A percentile compares a stretch with the other conserved stretches of the same genome.
These are phyloP conservation scores for Bellardia bayeri DNA, from an alignment of 2,888 invertebrate genomes.

Conservation along the genomic window DNA sequence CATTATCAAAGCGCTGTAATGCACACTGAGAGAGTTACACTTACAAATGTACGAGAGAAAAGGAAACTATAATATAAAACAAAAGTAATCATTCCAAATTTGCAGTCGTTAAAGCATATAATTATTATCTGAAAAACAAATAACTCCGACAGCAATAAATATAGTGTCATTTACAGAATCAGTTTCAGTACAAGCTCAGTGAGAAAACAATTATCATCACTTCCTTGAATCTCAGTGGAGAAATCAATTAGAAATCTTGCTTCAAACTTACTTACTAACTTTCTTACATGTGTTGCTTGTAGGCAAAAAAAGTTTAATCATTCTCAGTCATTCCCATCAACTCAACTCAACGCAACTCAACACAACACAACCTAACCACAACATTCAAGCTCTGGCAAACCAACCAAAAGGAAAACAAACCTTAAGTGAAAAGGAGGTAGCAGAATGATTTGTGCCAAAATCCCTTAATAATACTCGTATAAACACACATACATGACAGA, in stretches of 20 bases:
- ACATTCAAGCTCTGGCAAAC: background rate
- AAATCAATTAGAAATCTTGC: slow-evolving; percentile 73
- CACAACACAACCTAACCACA: background rate
- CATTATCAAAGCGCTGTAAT: background rate
- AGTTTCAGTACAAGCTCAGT: slow-evolving; percentile 52
- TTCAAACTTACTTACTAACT: slow-evolving; percentile 8
- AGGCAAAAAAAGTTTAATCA: slow-evolving; percentile 58
- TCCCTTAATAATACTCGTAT: slow-evolving; percentile 29
- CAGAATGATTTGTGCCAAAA: slow-evolving; percentile 62
- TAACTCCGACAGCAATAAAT: slow-evolving; percentile 67
- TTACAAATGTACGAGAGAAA: background rate
- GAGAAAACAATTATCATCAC: slow-evolving; percentile 75
- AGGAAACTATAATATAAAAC: background rate
- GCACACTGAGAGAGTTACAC: background rate
- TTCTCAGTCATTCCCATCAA: slow-evolving; percentile 23
- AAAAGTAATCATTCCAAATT: slow-evolving; percentile 62
- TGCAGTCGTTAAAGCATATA: slow-evolving; percentile 67
- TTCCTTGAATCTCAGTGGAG: slow-evolving; percentile 69
- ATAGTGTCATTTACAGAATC: slow-evolving; percentile 63
- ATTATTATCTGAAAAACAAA: slow-evolving; percentile 72
- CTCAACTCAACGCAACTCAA: background rate
- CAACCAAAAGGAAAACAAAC: background rate
- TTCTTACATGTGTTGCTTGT: slow-evolving; percentile 42
- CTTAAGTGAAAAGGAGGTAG: slow-evolving; percentile 49
- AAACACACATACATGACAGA: slow-evolving; percentile 19